These are phyloP conservation scores for Nesoenas mayeri DNA, from an alignment of 2,113 vertebrate genomes.

Conservation along the genomic window DNA sequence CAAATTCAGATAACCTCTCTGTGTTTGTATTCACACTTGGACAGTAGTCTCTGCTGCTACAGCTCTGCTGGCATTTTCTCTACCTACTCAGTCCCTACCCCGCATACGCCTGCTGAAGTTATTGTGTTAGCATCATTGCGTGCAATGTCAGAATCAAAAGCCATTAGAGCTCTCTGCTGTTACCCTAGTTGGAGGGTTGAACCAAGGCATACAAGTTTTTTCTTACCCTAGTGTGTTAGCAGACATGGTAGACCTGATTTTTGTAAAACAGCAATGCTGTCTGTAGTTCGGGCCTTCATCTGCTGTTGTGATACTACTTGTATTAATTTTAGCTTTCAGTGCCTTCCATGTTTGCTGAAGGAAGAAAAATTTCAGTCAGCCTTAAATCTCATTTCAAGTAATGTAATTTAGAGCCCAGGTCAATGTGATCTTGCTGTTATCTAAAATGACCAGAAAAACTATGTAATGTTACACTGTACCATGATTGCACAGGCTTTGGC, in stretches of 20 bases:
- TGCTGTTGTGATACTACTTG: neutral
- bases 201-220: neutral
- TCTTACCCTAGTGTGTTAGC: rapidly evolving
- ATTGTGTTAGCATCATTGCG: neutral
- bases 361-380: neutral
- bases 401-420: neutral
- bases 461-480: neutral
- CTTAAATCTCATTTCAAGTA: neutral
- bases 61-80: neutral
- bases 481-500: neutral
- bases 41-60: neutral
- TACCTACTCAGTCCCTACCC: neutral
- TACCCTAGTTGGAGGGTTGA: neutral
- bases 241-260: neutral
- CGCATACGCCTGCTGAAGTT: neutral
- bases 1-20: neutral
- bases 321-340: neutral
- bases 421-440: neutral
- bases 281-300: neutral
- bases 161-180: neutral
- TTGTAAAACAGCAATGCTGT: neutral
- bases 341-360: neutral
- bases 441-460: neutral
- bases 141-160: neutral
- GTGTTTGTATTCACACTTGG: neutral